Conservation (phyloP, 2,113 vertebrate species). For the Esox niger region DNA sequence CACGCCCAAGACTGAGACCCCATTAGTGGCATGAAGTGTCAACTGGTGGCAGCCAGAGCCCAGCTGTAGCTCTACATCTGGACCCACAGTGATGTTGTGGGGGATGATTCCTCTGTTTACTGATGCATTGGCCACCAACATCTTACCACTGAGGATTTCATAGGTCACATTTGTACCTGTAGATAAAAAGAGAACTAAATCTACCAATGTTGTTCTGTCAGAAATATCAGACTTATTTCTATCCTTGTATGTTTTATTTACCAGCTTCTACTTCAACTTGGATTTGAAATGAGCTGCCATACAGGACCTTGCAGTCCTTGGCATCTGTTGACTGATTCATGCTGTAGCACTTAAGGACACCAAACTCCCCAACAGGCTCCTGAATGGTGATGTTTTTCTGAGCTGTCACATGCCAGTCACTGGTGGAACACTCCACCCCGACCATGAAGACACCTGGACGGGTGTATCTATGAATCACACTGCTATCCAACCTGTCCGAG, state of each 20-base stretch:
- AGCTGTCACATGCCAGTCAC: conserved; percentile 86
- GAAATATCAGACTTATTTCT: neutral
- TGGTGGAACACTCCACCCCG: conserved; percentile 84
- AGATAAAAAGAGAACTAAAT: conserved; percentile 17
- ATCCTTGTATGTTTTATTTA: conserved; percentile 45
- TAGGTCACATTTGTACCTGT: conserved; percentile 81
- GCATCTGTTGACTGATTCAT: conserved; percentile 60
- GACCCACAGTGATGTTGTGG: conserved; percentile 78
- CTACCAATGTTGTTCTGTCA: neutral
- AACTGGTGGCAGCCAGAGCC: conserved; percentile 77
- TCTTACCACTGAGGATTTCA: conserved; percentile 56
- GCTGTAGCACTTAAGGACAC: conserved; percentile 73
- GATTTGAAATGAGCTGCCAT: conserved; percentile 71
- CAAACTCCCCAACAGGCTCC: conserved; percentile 71
- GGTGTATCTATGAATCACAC: conserved; percentile 76
- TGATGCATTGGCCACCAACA: conserved; percentile 62
- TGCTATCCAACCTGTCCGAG: conserved; percentile 71
- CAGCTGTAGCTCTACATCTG: conserved; percentile 59
- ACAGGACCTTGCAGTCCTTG: conserved; percentile 67
- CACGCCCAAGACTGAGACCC: conserved; percentile 14
- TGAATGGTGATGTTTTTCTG: conserved; percentile 76
- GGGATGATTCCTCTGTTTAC: conserved; percentile 55
- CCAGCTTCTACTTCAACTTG: conserved; percentile 79
- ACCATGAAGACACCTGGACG: conserved; percentile 78
- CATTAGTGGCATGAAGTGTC: conserved; percentile 74